phyloP scores from a whole-genome alignment of 2,797 vertebrate species.

The Xyrichtys novacula region DNA sequence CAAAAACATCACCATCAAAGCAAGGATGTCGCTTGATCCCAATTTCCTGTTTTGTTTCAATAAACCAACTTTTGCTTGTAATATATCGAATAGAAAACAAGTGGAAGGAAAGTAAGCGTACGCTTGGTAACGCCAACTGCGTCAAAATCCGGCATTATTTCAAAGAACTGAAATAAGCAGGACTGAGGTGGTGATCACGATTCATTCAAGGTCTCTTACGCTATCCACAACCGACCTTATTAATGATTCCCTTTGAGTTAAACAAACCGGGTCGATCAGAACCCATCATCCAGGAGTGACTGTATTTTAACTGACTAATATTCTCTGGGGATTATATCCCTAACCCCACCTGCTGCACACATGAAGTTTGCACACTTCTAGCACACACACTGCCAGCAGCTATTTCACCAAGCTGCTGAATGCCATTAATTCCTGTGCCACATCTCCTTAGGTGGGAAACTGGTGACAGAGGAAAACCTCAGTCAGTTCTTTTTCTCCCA shows the following conservation, averaged over 20 bases:
- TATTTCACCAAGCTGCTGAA: constrained; percentile 70
- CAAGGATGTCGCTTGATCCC: neutral
- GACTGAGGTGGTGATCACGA: constrained; percentile 28
- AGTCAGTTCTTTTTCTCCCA: constrained; percentile 52
- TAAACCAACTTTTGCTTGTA: constrained; percentile 8
- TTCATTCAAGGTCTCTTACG: constrained; percentile 8
- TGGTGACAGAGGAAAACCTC: constrained; percentile 81
- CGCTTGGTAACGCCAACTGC: neutral
- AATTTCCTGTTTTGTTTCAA: constrained; percentile 6
- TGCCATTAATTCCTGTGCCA: constrained; percentile 73
- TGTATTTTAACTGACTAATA: constrained; percentile 47
- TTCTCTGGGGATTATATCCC: constrained; percentile 40
- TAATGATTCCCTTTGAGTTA: constrained; percentile 39
- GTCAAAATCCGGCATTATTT: constrained; percentile 6
- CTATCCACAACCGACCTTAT: constrained; percentile 7
- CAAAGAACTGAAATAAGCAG: constrained; percentile 22
- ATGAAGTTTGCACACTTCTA: constrained; percentile 27
- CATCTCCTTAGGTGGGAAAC: constrained; percentile 80
- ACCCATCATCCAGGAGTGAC: constrained; percentile 23
- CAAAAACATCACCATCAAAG: constrained; percentile 13
- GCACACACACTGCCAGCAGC: constrained; percentile 60
- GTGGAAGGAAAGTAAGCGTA: neutral
- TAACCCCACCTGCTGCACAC: constrained; percentile 58
- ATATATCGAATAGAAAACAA: neutral
- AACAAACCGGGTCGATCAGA: constrained; percentile 26